Evolutionary conservation across 2,113 vertebrate species (phyloP), one percentile per base, ranked within the genome.

Genomic region (Numenius arquata): DNA sequence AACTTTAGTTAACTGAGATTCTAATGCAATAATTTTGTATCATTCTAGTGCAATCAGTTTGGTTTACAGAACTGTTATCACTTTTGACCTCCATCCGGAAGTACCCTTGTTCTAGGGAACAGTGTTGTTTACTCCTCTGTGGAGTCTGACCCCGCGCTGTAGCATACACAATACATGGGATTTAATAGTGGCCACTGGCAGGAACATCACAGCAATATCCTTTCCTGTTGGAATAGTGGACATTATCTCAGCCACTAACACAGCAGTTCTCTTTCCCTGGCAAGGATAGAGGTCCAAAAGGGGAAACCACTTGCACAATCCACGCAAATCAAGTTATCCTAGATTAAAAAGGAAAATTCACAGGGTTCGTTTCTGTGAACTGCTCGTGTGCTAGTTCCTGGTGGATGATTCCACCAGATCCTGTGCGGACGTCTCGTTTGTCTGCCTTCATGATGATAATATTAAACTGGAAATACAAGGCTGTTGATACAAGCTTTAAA

Each of bases 381-480:
- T 91, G 58, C 27, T 73, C 12, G 0, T 43, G 25, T 81, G 58
- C 38, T 72, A 22, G 26, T 80, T 93, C 41, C 40, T 94, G 22
- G 26, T 95, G 66, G 27, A 71, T 85, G 48, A 68, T 73, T 76
- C 62, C 27, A 40, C 30, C 52, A 65, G 56, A 55, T 91, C 41
- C 73, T 88, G 17, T 66, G 32, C 68, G 50, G 7, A 34, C 75
- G 56, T 90, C n/a, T 74, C 41, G 15, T 82, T 95, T 92, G 41
- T 88, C 40, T 89, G 2, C 89, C 32, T 84, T 87, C 36, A 17
- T 55, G 41, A 40, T 59, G 55, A 52, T 91, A 86, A 43, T 38
- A 62, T 85, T 75, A 85, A 86, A 89, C 91, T 98, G 85, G 85
- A 97, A 98, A 89, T 91, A 88, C 34, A 79, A 95, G 93, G 96